These are phyloP conservation scores for Xyrauchen texanus DNA, from an alignment of 2,113 vertebrate genomes.

Conservation along the genomic window DNA sequence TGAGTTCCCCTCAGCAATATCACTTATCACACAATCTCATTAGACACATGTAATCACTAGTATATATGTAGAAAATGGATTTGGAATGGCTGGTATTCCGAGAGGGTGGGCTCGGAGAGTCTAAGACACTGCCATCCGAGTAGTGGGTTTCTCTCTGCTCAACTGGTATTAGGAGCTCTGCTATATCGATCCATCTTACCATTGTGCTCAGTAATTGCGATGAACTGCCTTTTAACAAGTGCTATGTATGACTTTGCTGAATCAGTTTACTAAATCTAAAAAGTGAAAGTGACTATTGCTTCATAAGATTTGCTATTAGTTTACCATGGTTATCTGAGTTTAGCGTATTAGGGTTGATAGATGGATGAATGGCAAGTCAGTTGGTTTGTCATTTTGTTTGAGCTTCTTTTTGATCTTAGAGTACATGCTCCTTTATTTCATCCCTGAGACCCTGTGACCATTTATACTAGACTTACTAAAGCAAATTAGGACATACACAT, in stretches of 20 bases:
- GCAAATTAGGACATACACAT: no score
- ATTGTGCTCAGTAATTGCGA: constrained; percentile 74
- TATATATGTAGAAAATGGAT: constrained; percentile 78
- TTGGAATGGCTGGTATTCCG: constrained; percentile 71
- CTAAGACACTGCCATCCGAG: constrained; percentile 70
- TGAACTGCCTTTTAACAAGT: constrained; percentile 73
- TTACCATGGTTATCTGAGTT: constrained; percentile 54
- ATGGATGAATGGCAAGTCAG: background rate
- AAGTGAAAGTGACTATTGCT: constrained; percentile 68
- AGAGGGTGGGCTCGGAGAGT: constrained; percentile 64
- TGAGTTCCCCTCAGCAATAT: constrained; percentile 69
- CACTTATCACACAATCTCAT: constrained; percentile 73
- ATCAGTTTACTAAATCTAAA: constrained; percentile 75
- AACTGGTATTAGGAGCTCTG: constrained; percentile 70
- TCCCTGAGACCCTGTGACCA: no score
- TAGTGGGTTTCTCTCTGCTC: constrained; percentile 68
- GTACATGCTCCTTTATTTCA: no score
- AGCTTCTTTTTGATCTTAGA: no score
- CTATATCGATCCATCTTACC: constrained; percentile 71
- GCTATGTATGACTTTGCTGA: constrained; percentile 74
- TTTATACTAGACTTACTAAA: no score
- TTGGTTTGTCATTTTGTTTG: no score
- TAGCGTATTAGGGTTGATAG: constrained; percentile 39
- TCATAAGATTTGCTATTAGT: constrained; percentile 64
- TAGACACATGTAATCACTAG: constrained; percentile 72